These are phyloP conservation scores for Serrognathus titanus DNA, from an alignment of 2,888 invertebrate species.

Conservation along the genomic window DNA sequence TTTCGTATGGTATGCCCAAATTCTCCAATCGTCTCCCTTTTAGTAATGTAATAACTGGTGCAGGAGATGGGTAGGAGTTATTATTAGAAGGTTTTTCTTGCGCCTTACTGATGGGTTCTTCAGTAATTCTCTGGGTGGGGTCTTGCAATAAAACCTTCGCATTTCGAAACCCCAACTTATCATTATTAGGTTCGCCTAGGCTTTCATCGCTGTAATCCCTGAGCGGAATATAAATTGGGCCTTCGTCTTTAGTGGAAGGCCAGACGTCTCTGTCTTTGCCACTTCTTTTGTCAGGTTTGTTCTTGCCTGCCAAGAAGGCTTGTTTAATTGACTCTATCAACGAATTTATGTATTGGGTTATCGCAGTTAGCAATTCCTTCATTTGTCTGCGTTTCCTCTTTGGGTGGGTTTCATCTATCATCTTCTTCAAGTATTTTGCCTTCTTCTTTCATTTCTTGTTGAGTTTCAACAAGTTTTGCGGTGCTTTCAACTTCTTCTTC, in stretches of 20 bases:
- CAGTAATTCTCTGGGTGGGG: too few relatives aligned
- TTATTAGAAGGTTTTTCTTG: too few relatives aligned
- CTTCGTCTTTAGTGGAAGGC: neutral
- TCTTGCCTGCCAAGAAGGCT: conserved; percentile 1
- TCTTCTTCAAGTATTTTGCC: neutral
- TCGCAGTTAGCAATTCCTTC: conserved; percentile 1
- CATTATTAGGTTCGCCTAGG: too few relatives aligned
- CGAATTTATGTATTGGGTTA: conserved; percentile 5
- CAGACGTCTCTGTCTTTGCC: too few relatives aligned
- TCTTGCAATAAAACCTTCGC: too few relatives aligned
- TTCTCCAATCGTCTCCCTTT: too few relatives aligned
- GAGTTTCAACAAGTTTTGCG: neutral
- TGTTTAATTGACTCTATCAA: conserved; percentile 8
- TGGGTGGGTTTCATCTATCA: neutral
- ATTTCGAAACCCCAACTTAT: too few relatives aligned
- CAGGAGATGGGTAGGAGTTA: too few relatives aligned
- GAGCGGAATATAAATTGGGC: conserved; percentile 5
- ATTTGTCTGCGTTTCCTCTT: neutral
- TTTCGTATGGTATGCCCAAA: too few relatives aligned
- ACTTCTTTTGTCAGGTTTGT: too few relatives aligned
- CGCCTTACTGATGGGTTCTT: too few relatives aligned
- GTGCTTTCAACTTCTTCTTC: neutral
- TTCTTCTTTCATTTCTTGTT: neutral
- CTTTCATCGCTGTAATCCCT: conserved; percentile 4
- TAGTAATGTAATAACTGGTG: too few relatives aligned